Percentiles rank a stretch among this genome's conserved stretches.
These are phyloP conservation scores for Leptopilina drosophilae DNA, from an alignment of 2,888 invertebrate genomes.

Conservation along the genomic window DNA sequence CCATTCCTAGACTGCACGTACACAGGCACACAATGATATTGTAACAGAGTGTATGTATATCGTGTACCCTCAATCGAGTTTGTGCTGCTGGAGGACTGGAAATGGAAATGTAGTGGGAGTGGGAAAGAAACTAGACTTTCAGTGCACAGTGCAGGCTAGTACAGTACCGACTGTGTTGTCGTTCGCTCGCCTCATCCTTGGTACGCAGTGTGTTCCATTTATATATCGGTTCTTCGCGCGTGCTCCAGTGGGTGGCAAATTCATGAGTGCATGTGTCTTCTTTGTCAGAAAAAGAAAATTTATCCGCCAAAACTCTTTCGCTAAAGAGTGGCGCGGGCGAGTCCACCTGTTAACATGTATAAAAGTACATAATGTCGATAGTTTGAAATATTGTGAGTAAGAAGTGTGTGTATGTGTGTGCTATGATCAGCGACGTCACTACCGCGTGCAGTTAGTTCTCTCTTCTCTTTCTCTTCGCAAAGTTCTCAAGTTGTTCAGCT, in stretches of 20 bases:
- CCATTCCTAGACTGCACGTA: background rate
- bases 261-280: constrained; percentile 6
- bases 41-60: background rate
- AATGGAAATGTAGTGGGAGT: constrained; percentile 41
- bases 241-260: constrained; percentile 43
- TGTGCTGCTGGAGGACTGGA: constrained; percentile 40
- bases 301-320: constrained; percentile 27
- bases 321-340: constrained; percentile 4
- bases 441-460: constrained; percentile 33
- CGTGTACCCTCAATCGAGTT: constrained; percentile 50
- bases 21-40: background rate
- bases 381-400: background rate
- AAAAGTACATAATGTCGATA: background rate
- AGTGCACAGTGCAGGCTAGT: constrained; percentile 45
- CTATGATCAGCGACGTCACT: constrained; percentile 44
- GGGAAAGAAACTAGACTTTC: constrained; percentile 57
- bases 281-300: constrained; percentile 6
- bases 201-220: constrained; percentile 33
- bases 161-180: constrained; percentile 54
- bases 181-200: constrained; percentile 44
- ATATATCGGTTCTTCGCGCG: constrained; percentile 54
- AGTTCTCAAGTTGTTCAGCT: background rate
- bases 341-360: constrained; percentile 13
- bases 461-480: background rate
- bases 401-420: constrained; percentile 11